Base-by-base conservation (phyloP, 2,797 vertebrate species). In the Lepus townsendii region DNA sequence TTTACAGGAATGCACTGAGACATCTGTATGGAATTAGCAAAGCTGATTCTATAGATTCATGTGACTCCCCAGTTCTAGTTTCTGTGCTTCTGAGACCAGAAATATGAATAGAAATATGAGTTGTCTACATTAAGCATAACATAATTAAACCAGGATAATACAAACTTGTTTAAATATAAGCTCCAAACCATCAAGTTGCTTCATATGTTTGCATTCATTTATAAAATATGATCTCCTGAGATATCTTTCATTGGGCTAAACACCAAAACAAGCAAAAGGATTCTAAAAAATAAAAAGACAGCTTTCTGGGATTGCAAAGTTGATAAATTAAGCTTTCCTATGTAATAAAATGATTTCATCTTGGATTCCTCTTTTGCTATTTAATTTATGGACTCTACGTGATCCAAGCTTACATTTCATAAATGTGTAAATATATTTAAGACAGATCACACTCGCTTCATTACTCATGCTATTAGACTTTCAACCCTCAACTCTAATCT, bases 1-100 rank as follows among this genome's bases (percentile, higher is more conserved):
- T 98, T 97, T 97, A 98, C 97, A 98, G 97, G 98, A 98, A 98
- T 98, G 98, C 96, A 97, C 97, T 54, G 97, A 97, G 96, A 98
- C 98, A 98, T 98, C 98, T 98, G 98, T 98, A 97, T 97, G 93
- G 97, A 98, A 98, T 98, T 98, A 98, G 89, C 86, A 93, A 92
- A 95, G 90, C 93, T 97, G 98, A 94, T 97, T 92, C 98, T 96
- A 95, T 96, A 97, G 96, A 98, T 98, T 96, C 98, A 97, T 92
- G 88, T 93, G 95, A 97, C 97, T 97, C 94, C 76, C 90, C 88
- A 95, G 87, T 80, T 95, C 95, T 54, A 95, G 84, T 96, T 93
- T 87, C 87, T 78, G 8, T 94, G 96, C 92, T 97, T 96, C 91
- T 66, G 35, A 97, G 83, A 89, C 83, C 88, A 42, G 42, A 42